Evolutionary conservation across 2,113 vertebrate genomes (phyloP).

Genomic region (Perognathus longimembris): DNA sequence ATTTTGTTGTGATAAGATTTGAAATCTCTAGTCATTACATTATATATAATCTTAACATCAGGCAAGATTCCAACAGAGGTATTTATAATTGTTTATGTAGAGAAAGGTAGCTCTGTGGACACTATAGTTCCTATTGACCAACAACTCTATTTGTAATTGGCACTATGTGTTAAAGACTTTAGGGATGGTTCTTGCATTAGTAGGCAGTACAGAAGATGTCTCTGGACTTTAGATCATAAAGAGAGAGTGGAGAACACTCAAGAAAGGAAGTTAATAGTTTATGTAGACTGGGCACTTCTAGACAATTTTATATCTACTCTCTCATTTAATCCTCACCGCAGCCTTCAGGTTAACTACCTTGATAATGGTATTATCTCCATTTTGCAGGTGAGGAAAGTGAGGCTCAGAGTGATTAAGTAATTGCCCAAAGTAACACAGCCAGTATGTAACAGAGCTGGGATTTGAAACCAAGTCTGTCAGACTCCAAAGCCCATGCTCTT

Average conservation of each 20-base stretch:
- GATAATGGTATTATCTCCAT: constrained; percentile 70
- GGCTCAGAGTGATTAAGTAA: constrained; percentile 75
- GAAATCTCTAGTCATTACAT: neutral
- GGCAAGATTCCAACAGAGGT: neutral
- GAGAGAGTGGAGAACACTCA: constrained; percentile 13
- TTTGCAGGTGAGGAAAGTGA: constrained; percentile 75
- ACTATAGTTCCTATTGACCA: constrained; percentile 9
- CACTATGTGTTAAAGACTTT: constrained; percentile 1
- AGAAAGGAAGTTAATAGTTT: constrained; percentile 36
- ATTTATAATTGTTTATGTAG: constrained; percentile 41
- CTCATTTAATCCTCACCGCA: constrained; percentile 61
- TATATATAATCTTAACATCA: neutral
- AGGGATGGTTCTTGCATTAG: neutral
- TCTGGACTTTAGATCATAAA: neutral
- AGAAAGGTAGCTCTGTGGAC: neutral
- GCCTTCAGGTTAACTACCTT: constrained; percentile 53
- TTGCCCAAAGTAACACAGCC: constrained; percentile 67
- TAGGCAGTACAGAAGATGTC: constrained; percentile 22
- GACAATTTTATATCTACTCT: constrained; percentile 35
- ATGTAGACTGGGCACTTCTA: neutral
- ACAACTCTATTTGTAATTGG: neutral
- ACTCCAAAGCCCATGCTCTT: constrained; percentile 74
- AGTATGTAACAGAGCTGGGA: constrained; percentile 71
- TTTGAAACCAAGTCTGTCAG: constrained; percentile 72
- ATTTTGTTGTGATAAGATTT: constrained; percentile 50